Conservation (phyloP, 2,888 invertebrate species). For the Micropterix aruncella region DNA sequence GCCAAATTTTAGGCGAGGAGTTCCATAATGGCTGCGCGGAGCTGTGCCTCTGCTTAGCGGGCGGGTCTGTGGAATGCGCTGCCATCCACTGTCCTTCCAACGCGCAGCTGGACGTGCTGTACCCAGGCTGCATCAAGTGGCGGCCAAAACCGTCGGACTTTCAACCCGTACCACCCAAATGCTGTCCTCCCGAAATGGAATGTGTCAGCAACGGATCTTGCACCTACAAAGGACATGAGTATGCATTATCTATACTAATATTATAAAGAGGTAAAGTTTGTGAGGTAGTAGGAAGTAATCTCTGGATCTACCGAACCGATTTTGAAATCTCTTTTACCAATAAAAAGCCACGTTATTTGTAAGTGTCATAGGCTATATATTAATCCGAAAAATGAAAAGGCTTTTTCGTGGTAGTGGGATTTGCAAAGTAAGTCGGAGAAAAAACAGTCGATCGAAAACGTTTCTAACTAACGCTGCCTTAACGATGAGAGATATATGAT, state of each 20-base stretch:
- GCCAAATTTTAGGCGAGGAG: constrained; percentile 50
- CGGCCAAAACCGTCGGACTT: constrained; percentile 64
- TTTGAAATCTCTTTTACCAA: too few relatives aligned
- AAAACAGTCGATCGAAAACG: too few relatives aligned
- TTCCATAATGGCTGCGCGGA: constrained; percentile 74
- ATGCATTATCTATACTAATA: too few relatives aligned
- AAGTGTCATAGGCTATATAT: too few relatives aligned
- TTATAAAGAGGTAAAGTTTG: constrained; percentile 3
- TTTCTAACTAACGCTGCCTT: too few relatives aligned
- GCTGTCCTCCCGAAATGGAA: constrained; percentile 65
- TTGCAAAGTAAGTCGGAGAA: too few relatives aligned
- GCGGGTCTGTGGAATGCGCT: constrained; percentile 53
- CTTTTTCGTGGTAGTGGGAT: too few relatives aligned
- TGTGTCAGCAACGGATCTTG: constrained; percentile 78
- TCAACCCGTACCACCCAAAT: constrained; percentile 56
- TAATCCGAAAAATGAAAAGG: too few relatives aligned
- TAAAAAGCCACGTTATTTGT: too few relatives aligned
- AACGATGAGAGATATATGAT: too few relatives aligned
- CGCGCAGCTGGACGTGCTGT: constrained; percentile 72
- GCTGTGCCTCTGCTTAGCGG: constrained; percentile 59
- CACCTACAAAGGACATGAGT: constrained; percentile 47
- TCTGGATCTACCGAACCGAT: too few relatives aligned
- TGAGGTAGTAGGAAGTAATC: not conserved
- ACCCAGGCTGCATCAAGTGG: constrained; percentile 77
- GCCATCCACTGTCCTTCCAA: constrained; percentile 72